Percentiles rank a stretch among this genome's conserved stretches.
Evolutionary conservation across 2,113 vertebrate genomes (phyloP).

Genomic region (Nothocercus julius): DNA sequence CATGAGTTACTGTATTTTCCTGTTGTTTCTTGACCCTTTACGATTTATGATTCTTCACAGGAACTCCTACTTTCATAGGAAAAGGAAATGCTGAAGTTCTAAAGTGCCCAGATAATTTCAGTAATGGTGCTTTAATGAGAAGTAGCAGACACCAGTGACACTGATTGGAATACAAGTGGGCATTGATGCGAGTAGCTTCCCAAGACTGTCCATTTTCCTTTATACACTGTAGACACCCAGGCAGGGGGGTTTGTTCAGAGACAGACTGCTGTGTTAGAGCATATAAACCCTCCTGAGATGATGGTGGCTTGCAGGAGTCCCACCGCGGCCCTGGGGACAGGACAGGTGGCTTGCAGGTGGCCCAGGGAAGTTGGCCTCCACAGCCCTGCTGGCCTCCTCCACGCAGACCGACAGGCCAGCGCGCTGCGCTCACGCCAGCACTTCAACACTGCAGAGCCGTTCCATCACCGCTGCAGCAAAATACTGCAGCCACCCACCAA

Average conservation of each 20-base stretch:
- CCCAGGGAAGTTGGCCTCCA: background rate
- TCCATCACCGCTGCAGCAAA: background rate
- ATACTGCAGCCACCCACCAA: background rate
- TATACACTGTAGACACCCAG: background rate
- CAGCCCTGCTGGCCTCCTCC: background rate
- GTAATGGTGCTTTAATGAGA: background rate
- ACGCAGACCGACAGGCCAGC: background rate
- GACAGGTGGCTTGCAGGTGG: rapidly evolving
- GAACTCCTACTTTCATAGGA: background rate
- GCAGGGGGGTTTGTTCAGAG: background rate
- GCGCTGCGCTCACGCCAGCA: background rate
- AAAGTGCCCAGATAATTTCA: background rate
- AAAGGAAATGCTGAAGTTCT: background rate
- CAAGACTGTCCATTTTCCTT: background rate
- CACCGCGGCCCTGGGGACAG: background rate
- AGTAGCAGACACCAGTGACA: background rate
- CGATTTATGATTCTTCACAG: background rate
- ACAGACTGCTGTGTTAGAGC: background rate
- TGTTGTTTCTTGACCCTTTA: background rate
- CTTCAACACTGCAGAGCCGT: background rate
- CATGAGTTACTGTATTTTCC: background rate
- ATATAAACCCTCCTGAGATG: background rate
- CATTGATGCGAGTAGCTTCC: background rate
- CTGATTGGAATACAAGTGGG: background rate
- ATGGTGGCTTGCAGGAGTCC: background rate